Percentiles rank a stretch among this genome's conserved stretches.
phyloP scores from a whole-genome alignment of 2,113 vertebrate genomes.

The Prunella himalayana region DNA sequence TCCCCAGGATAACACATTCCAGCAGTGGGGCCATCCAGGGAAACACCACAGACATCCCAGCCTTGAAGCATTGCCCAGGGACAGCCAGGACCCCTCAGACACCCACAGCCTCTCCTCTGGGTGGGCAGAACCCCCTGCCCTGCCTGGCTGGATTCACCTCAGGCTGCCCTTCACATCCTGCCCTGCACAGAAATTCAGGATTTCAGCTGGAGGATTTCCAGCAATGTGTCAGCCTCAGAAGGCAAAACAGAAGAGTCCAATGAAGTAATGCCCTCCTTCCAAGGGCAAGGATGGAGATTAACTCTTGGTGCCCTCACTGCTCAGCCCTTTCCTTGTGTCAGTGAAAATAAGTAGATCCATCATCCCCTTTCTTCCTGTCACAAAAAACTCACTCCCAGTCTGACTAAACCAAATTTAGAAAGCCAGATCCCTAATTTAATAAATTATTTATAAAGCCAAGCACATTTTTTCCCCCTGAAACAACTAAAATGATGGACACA shows the following conservation, averaged over 20 bases:
- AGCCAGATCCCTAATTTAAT: not conserved
- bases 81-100: not conserved
- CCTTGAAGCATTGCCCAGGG: not conserved
- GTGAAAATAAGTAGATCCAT: not conserved
- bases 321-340: not conserved
- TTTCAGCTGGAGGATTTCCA: not conserved
- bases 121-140: not conserved
- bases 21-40: not conserved
- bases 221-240: not conserved
- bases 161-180: not conserved
- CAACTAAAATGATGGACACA: not conserved
- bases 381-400: not conserved
- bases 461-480: not conserved
- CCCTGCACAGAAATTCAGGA: not conserved
- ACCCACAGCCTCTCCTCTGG: accelerated
- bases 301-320: not conserved
- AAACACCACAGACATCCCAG: not conserved
- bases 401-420: not conserved
- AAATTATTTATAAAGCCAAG: not conserved
- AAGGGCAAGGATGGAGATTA: not conserved
- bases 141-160: not conserved
- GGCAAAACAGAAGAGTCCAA: not conserved
- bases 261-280: not conserved
- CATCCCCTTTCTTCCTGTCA: not conserved
- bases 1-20: not conserved